Base-by-base conservation (phyloP, 1,140 invertebrate species). In the Sitodiplosis mosellana region DNA sequence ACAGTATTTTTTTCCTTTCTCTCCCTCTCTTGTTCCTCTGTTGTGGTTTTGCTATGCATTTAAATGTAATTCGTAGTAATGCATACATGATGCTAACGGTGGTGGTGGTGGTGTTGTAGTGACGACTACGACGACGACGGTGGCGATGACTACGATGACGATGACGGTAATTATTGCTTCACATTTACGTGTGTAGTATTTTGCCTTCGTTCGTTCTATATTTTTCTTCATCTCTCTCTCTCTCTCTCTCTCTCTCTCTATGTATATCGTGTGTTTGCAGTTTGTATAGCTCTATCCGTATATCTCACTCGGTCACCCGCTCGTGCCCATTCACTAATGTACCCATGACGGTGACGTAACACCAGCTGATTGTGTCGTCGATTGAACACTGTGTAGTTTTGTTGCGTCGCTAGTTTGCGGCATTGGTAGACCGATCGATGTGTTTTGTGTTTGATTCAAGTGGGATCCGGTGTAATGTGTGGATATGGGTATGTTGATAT, bases 401-500 rank as follows among this genome's bases (percentile, higher is more conserved):
- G 54, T 51, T 41, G 58, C 46, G 53, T 47, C 27, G 20, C 54
- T 55, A 52, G 45, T 55, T 54, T 37, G 52, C 52, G 43, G n/a
- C 8, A 10, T 4, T 15, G 43, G 10, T 20, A 15, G 55, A 52
- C 10, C 56, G 51, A 50, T 56, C 57, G 48, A 55, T 59, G 22
- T 61, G 59, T 0, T 55, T 52, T 27, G 57, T 49, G 20, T 52
- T 51, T 2, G 53, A 54, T 48, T 59, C 49, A 33, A 51, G 55
- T 47, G 46, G 37, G 46, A 37, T 47, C 46, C 46, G 18, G 18
- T 10, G 14, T 34, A 15, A 12, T 47, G 54, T n/a, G 54, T 45
- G 27, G 61, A 50, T 48, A 64, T 40, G 33, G 70, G 66, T 66
- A 94, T 94, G 65, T 92, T 92, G 65, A 94, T 95, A 69, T 95